phyloP scores from a whole-genome alignment of 92 coral and sea anemone genomes.

The Scolanthus callimorphus region DNA sequence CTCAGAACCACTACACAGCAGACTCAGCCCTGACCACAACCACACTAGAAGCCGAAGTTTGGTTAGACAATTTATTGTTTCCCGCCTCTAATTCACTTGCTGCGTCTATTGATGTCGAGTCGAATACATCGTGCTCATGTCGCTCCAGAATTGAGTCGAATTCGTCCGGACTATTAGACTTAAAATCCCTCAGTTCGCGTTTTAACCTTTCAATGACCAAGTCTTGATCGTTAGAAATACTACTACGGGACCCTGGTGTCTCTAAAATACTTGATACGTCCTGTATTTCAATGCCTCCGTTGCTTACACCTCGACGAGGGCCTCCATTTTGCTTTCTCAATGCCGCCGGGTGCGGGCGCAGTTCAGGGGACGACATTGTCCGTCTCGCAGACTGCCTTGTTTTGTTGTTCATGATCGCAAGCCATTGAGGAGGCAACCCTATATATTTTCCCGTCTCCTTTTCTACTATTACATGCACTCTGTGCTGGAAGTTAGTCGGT shows the following conservation, averaged over 20 bases:
- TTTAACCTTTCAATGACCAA: conserved; percentile 50
- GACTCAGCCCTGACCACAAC: too few relatives aligned
- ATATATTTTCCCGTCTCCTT: conserved; percentile 56
- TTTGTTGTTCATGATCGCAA: conserved; percentile 44
- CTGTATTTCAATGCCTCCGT: background rate
- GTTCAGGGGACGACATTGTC: conserved; percentile 29
- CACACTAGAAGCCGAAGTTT: too few relatives aligned
- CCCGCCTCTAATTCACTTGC: too few relatives aligned
- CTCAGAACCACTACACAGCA: too few relatives aligned
- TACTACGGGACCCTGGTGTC: conserved; percentile 43
- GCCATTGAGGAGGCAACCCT: conserved; percentile 89
- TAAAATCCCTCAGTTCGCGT: conserved; percentile 47
- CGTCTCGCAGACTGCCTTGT: conserved; percentile 35
- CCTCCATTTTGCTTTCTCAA: conserved; percentile 34
- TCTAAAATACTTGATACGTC: conserved; percentile 1
- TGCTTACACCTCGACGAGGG: background rate
- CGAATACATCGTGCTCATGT: too few relatives aligned
- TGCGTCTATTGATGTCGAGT: too few relatives aligned
- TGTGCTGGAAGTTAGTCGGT: conserved; percentile 68
- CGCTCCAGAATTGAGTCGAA: too few relatives aligned
- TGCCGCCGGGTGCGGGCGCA: conserved; percentile 8
- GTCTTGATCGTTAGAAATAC: conserved; percentile 54
- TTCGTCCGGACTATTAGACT: conserved; percentile 20
- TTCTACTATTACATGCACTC: conserved; percentile 70
- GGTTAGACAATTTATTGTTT: too few relatives aligned